Evolutionary conservation across 2,113 vertebrate species (phyloP).

Genomic region (Rutilus rutilus): DNA sequence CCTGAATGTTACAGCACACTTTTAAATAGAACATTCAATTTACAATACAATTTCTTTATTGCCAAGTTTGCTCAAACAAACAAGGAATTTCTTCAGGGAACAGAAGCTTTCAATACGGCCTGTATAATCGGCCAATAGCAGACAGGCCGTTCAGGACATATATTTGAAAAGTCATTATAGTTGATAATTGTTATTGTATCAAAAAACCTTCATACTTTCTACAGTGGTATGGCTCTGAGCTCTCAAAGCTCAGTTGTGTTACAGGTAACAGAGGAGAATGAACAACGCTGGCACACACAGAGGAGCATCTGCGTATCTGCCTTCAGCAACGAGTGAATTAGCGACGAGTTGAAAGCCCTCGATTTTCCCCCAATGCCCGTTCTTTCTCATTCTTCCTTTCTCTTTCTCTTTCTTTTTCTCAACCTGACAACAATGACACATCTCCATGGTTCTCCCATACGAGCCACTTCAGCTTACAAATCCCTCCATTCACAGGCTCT

Average conservation of each 20-base stretch:
- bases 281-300: background rate
- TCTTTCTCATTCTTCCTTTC: constrained; percentile 28
- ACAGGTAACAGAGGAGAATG: background rate
- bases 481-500: constrained; percentile 48
- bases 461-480: constrained; percentile 51
- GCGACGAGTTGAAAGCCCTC: background rate
- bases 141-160: too few relatives aligned
- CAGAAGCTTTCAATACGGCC: too few relatives aligned
- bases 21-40: too few relatives aligned
- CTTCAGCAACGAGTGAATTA: constrained; percentile 10
- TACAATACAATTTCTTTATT: too few relatives aligned
- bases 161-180: too few relatives aligned
- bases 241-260: background rate
- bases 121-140: too few relatives aligned
- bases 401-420: constrained; percentile 29
- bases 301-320: background rate
- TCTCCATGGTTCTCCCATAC: constrained; percentile 44
- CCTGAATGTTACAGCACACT: too few relatives aligned
- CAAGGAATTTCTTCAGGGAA: too few relatives aligned
- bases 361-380: background rate
- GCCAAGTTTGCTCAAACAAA: too few relatives aligned
- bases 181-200: too few relatives aligned
- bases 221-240: background rate
- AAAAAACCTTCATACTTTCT: background rate
- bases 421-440: constrained; percentile 22